Conservation (phyloP, 2,888 invertebrate species). For the Corythucha ciliata region DNA sequence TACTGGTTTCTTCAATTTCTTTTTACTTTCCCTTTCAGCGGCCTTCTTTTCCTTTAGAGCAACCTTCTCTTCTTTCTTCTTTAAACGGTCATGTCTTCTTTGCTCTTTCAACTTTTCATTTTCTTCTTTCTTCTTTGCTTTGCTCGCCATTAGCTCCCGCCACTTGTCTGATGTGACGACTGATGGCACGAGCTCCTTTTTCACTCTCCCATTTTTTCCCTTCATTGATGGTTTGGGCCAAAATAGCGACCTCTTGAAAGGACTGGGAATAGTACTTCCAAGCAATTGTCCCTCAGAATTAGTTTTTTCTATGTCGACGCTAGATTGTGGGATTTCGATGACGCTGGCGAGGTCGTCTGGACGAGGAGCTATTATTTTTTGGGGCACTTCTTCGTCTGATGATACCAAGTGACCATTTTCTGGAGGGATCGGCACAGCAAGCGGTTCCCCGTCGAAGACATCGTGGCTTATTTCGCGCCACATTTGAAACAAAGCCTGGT, state of each 20-base stretch:
- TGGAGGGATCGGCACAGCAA: too few species aligned
- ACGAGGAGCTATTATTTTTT: too few species aligned
- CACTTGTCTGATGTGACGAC: slow-evolving; percentile 11
- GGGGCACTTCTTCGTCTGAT: too few species aligned
- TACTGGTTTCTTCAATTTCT: neutral
- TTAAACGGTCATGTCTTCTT: neutral
- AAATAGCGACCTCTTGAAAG: slow-evolving; percentile 9
- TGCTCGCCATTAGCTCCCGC: neutral
- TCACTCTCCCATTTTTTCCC: neutral
- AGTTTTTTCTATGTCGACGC: too few species aligned
- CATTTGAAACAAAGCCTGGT: too few species aligned
- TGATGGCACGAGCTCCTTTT: slow-evolving; percentile 1
- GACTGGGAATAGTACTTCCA: slow-evolving; percentile 12
- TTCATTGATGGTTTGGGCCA: slow-evolving; percentile 6
- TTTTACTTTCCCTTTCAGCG: neutral
- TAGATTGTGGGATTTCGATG: too few species aligned
- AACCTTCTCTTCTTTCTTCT: neutral
- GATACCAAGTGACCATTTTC: too few species aligned
- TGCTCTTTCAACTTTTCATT: neutral
- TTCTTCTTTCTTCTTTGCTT: slow-evolving; percentile 12
- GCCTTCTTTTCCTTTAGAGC: neutral
- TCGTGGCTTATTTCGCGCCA: too few species aligned
- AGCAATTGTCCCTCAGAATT: too few species aligned
- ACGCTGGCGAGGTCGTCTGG: too few species aligned
- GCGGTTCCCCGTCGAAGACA: too few species aligned